Percentiles rank a stretch among this genome's conserved stretches.
Evolutionary conservation across 2,113 vertebrate genomes (phyloP).

Genomic region (human): GRCh38 chr7:153259001-153259500

Average conservation of each 20-base stretch:
- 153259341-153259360: no score
- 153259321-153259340: background rate
- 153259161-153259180: accelerated
- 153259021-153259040: background rate
- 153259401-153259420: background rate
- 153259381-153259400: background rate
- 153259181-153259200: background rate
- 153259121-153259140: background rate
- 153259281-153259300: background rate
- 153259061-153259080: background rate
- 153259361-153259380: background rate
- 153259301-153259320: background rate
- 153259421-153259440: background rate
- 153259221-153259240: background rate
- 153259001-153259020: background rate
- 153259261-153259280: background rate
- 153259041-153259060: background rate
- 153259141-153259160: background rate
- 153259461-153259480: background rate
- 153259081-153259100: background rate
- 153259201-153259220: background rate
- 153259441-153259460: background rate
- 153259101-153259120: background rate
- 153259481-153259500: background rate
- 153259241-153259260: background rate